Evolutionary conservation across 1,140 invertebrate species (phyloP).

Genomic region (Anagrus nilaparvatae): DNA sequence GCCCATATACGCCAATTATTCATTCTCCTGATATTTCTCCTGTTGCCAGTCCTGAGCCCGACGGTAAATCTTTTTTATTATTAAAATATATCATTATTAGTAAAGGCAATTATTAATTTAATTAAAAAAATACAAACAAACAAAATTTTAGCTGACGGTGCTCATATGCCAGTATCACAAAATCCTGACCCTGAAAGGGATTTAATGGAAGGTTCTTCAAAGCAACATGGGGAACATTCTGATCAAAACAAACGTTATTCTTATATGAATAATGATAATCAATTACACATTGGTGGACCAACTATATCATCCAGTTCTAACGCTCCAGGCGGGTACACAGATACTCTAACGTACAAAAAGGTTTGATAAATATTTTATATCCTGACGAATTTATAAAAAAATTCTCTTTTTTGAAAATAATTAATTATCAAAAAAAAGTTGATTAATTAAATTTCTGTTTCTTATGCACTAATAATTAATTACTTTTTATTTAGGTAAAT

Average conservation of each 20-base stretch:
- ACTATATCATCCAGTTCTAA: slow-evolving; percentile 40
- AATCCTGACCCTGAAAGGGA: slow-evolving; percentile 38
- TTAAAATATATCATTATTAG: too few species aligned
- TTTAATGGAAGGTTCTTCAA: slow-evolving; percentile 37
- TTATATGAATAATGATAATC: slow-evolving; percentile 37
- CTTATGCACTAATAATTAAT: slow-evolving; percentile 1
- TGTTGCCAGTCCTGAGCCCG: slow-evolving; percentile 40
- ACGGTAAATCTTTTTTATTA: slow-evolving; percentile 28
- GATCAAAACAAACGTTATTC: slow-evolving; percentile 38
- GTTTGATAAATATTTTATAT: too few species aligned
- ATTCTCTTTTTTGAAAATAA: too few species aligned
- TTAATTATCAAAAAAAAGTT: too few species aligned
- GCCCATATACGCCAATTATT: slow-evolving; percentile 41
- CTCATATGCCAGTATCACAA: slow-evolving; percentile 34
- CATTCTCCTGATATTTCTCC: slow-evolving; percentile 40
- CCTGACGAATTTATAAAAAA: too few species aligned
- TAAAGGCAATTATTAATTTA: too few species aligned
- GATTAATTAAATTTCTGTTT: background rate
- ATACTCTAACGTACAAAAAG: slow-evolving; percentile 41
- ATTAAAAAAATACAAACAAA: too few species aligned
- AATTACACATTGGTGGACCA: slow-evolving; percentile 33
- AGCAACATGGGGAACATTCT: slow-evolving; percentile 33
- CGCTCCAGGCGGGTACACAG: slow-evolving; percentile 34
- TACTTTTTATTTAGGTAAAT: slow-evolving; percentile 25
- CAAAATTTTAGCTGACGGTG: too few species aligned